These are phyloP conservation scores for human DNA, from an alignment of 2,113 vertebrate genomes.

Conservation along the genomic window DNA sequence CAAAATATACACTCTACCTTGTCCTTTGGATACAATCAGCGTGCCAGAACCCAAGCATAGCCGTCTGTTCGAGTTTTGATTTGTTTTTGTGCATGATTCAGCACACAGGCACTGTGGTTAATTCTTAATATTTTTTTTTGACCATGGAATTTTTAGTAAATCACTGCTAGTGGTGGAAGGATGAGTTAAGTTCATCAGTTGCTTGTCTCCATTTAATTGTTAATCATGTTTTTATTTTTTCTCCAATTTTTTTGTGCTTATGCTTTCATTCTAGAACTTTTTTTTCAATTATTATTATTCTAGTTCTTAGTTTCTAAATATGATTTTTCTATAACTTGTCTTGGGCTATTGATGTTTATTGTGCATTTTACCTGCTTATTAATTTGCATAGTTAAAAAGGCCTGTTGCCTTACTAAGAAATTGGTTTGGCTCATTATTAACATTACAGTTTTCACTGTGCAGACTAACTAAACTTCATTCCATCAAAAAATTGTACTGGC, in stretches of 20 bases:
- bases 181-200: background rate
- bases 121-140: background rate
- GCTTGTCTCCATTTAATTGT: background rate
- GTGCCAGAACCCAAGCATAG: background rate
- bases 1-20: background rate
- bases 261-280: background rate
- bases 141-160: background rate
- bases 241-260: background rate
- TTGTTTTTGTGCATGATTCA: background rate
- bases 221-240: no score
- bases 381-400: background rate
- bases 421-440: background rate
- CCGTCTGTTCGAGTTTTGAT: background rate
- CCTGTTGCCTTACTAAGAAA: background rate
- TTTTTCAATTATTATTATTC: background rate
- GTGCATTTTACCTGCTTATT: background rate
- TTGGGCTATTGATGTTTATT: background rate
- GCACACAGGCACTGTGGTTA: background rate
- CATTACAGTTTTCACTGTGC: background rate
- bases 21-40: background rate
- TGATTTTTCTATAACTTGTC: background rate
- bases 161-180: background rate
- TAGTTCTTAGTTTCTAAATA: background rate
- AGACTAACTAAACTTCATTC: background rate
- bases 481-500: background rate